These are phyloP conservation scores for Platanista minor DNA, from an alignment of 2,113 vertebrate genomes.

Conservation along the genomic window DNA sequence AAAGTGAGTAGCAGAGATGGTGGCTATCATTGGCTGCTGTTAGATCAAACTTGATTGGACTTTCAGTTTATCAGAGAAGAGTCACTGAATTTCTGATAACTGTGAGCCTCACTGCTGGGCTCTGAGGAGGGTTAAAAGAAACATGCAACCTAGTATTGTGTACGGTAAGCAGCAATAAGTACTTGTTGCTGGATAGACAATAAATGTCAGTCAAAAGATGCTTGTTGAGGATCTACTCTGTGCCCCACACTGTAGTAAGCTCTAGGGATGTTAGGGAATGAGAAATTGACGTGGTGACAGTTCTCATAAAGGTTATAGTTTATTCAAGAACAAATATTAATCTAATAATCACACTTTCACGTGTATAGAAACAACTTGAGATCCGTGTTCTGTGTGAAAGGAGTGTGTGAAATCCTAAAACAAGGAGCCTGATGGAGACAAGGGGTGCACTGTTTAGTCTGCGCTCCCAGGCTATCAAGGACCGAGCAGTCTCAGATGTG, in stretches of 20 bases:
- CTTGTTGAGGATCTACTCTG: background rate
- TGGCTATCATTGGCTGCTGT: background rate
- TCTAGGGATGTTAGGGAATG: background rate
- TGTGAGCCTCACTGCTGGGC: background rate
- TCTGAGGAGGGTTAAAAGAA: background rate
- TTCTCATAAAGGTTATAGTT: background rate
- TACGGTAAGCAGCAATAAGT: background rate
- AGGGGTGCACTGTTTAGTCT: background rate
- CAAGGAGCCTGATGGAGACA: background rate
- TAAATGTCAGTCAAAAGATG: background rate
- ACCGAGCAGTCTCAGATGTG: background rate
- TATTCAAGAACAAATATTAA: background rate
- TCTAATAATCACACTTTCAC: background rate
- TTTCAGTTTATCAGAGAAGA: background rate
- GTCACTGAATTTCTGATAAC: background rate
- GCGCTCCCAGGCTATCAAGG: background rate
- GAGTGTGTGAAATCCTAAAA: background rate
- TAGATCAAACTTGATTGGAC: background rate
- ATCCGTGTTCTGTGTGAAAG: background rate
- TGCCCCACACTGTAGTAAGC: background rate
- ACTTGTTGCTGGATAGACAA: background rate
- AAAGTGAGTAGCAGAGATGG: background rate
- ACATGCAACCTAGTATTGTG: background rate
- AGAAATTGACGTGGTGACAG: background rate
- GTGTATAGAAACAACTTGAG: background rate